Conservation (phyloP, 2,888 invertebrate species). For the Diarsia dahlii region DNA sequence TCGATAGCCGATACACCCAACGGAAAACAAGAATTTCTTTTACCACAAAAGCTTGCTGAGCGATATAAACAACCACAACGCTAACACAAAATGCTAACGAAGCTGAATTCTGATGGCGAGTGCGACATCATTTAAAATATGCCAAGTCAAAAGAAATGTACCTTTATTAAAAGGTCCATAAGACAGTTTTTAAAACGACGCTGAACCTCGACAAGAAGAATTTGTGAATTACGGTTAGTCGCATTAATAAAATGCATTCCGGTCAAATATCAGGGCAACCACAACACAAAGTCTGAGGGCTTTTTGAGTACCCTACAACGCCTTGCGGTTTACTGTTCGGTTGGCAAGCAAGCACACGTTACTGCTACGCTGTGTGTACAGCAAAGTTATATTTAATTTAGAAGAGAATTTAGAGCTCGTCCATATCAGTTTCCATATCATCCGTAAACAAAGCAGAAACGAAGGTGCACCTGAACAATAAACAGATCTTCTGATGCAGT, state of each 20-base stretch:
- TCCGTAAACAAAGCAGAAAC: constrained; percentile 4
- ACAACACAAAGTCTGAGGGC: constrained; percentile 27
- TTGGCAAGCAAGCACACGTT: constrained; percentile 4
- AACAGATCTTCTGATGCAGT: constrained; percentile 31
- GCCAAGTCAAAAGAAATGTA: constrained; percentile 9
- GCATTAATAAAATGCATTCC: constrained; percentile 18
- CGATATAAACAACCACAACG: constrained; percentile 1
- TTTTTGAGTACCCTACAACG: constrained; percentile 23
- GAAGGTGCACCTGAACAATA: constrained; percentile 14
- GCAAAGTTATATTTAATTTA: not conserved
- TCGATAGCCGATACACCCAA: not conserved
- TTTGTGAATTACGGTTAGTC: constrained; percentile 20
- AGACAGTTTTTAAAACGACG: constrained; percentile 3
- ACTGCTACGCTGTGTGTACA: too few relatives aligned
- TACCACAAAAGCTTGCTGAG: not conserved
- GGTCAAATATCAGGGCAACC: constrained; percentile 32
- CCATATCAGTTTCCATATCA: not conserved
- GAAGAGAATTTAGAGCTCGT: not conserved
- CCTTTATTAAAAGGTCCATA: not conserved
- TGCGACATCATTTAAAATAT: constrained; percentile 33
- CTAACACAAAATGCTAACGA: constrained; percentile 17
- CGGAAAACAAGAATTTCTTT: not conserved
- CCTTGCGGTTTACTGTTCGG: constrained; percentile 31
- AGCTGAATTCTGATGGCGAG: constrained; percentile 22
- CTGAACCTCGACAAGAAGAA: not conserved